Evolutionary conservation across 2,888 invertebrate genomes (phyloP), one percentile per base, ranked within the genome.

Genomic region (Campaea margaritaria): DNA sequence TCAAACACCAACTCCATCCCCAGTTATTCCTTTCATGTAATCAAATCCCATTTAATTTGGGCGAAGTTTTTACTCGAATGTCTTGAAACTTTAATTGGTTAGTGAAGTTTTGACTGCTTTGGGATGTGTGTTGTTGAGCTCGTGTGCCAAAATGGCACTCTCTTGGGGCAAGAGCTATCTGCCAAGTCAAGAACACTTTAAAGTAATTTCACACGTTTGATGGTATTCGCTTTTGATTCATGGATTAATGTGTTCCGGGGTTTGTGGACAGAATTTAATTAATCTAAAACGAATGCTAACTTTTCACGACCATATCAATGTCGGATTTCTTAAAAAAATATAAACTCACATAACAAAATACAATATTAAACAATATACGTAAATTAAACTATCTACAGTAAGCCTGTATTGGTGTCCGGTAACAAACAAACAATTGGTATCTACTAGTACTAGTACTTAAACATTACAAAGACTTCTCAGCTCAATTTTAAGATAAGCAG

Each of bases 201-300:
- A 85, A 85, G 83, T 85, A 82, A 83, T 85, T 83, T 76, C 73
- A 73, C 75, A 70, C 73, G 78, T 64, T 62, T 67, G 60, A 65
- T 81, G 78, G 76, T 74, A 76, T 62, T 62, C 47, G 57, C 48
- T 63, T 60, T 61, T 57, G 16, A 47, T 34, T 41, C 52, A 41
- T n/a, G n/a, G n/a, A 46, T 39, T 42, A 55, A 41, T 65, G 64
- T 50, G 45, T 69, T 71, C 68, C 64, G 44, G 48, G 64, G 21
- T 27, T 41, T 62, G 47, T 58, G 55, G 55, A 21, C 44, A 54
- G 9, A 31, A 10, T 31, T 31, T 31, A 10, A 31, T 31, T 7
- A 31, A 31, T 31, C 7, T 31, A 31, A 9, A 31, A 31, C 4
- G 31, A 31, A 31, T 31, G 10, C 7, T 7, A 31, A 31, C 31